Percentiles rank a stretch among this genome's conserved stretches.
Evolutionary conservation across 2,888 invertebrate species (phyloP).

Genomic region (Pyrrhia umbra): DNA sequence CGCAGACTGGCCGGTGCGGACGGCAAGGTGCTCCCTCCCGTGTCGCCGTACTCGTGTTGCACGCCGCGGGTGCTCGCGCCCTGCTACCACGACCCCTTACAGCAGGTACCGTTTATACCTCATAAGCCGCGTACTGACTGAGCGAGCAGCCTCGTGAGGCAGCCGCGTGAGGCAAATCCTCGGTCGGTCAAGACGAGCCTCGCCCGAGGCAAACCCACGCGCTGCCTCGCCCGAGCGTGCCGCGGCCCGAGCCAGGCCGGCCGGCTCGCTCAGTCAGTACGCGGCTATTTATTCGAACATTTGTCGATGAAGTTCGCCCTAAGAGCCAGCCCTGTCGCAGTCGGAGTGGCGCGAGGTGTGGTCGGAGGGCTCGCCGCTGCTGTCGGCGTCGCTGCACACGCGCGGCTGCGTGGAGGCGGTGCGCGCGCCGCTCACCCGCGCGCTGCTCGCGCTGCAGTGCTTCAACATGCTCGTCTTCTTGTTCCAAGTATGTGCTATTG

Average conservation of each 20-base stretch:
- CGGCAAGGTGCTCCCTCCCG: conserved; percentile 86
- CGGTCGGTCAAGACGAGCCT: too few species aligned
- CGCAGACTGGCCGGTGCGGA: conserved; percentile 85
- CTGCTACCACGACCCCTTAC: conserved; percentile 91
- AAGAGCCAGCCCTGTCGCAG: conserved; percentile 59
- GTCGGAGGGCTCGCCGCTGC: conserved; percentile 70
- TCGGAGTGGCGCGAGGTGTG: conserved; percentile 73
- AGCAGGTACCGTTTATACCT: too few species aligned
- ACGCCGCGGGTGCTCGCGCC: conserved; percentile 89
- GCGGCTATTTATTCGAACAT: too few species aligned
- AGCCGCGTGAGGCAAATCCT: too few species aligned
- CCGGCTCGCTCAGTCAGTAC: too few species aligned
- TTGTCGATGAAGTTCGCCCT: too few species aligned
- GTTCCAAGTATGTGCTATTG: conserved; percentile 71
- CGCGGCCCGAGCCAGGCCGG: too few species aligned
- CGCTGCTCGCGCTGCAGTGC: conserved; percentile 77
- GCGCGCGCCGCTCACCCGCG: conserved; percentile 77
- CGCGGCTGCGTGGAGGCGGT: conserved; percentile 84
- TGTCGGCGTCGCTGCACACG: conserved; percentile 79
- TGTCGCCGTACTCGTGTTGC: conserved; percentile 91
- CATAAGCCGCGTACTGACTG: too few species aligned
- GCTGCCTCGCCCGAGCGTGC: too few species aligned
- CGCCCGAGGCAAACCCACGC: too few species aligned
- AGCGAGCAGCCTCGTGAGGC: too few species aligned
- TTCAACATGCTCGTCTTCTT: conserved; percentile 77